phyloP scores from a whole-genome alignment of 1,140 invertebrate species.

The Notospermus geniculatus region DNA sequence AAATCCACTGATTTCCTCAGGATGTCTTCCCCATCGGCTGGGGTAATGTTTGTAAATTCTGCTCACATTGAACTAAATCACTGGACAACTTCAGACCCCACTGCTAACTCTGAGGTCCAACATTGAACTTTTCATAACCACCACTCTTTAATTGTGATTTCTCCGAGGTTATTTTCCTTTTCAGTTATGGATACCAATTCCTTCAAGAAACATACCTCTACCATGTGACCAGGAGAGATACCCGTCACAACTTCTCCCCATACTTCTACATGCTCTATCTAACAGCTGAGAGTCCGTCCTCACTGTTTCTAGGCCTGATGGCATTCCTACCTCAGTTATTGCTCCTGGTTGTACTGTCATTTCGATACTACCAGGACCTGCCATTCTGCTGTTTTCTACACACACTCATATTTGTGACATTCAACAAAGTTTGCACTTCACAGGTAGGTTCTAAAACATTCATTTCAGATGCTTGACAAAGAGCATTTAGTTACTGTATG shows the following conservation, averaged over 20 bases:
- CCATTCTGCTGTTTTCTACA: slow-evolving; percentile 82
- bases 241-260: slow-evolving; percentile 95
- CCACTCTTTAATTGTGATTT: too few species aligned
- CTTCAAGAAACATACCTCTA: slow-evolving; percentile 91
- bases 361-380: slow-evolving; percentile 62
- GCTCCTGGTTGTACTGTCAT: slow-evolving; percentile 45
- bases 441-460: slow-evolving; percentile 37
- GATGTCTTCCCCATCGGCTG: too few species aligned
- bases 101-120: too few species aligned
- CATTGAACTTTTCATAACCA: too few species aligned
- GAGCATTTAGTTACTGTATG: too few species aligned
- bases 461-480: too few species aligned
- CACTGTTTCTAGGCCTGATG: slow-evolving; percentile 63
- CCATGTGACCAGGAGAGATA: slow-evolving; percentile 85
- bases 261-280: slow-evolving; percentile 94
- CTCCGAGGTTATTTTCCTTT: too few species aligned
- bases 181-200: slow-evolving; percentile 81
- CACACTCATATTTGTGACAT: slow-evolving; percentile 86
- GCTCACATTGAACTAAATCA: too few species aligned
- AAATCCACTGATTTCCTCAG: too few species aligned
- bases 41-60: too few species aligned
- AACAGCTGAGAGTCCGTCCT: slow-evolving; percentile 55
- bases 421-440: slow-evolving; percentile 90
- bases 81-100: too few species aligned
- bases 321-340: slow-evolving; percentile 66